phyloP scores from a whole-genome alignment of 1,140 invertebrate species.

The Drosophila neocordata region DNA sequence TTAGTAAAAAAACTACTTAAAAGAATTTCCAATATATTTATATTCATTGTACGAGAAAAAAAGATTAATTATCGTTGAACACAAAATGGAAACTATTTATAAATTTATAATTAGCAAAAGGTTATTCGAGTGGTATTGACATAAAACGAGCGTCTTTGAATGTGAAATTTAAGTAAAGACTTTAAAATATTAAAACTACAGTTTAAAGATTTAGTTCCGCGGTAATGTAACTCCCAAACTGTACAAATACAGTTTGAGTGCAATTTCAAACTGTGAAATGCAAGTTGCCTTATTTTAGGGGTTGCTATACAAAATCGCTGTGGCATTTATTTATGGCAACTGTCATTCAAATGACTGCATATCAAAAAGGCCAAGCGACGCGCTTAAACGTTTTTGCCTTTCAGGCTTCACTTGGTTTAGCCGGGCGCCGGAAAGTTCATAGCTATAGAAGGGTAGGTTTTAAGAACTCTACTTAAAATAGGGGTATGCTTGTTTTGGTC shows the following conservation, averaged over 20 bases:
- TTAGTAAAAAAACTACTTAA: slow-evolving; percentile 41
- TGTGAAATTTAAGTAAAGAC: too few relatives aligned
- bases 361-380: slow-evolving; percentile 46
- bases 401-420: slow-evolving; percentile 22
- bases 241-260: neutral
- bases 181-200: too few relatives aligned
- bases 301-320: slow-evolving; percentile 19
- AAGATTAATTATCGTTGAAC: too few relatives aligned
- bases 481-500: neutral
- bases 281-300: slow-evolving; percentile 30
- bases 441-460: slow-evolving; percentile 3
- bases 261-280: slow-evolving; percentile 23
- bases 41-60: too few relatives aligned
- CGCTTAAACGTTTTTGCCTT: slow-evolving; percentile 43
- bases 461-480: neutral
- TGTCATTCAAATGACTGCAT: slow-evolving; percentile 37
- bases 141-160: too few relatives aligned
- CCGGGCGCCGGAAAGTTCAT: neutral
- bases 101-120: too few relatives aligned
- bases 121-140: too few relatives aligned
- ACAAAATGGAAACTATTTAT: too few relatives aligned
- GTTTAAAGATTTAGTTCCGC: neutral
- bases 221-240: neutral
- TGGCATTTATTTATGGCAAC: slow-evolving; percentile 16
- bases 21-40: too few relatives aligned